Conservation (phyloP, 2,888 invertebrate genomes). For the Mayetiola destructor region DNA sequence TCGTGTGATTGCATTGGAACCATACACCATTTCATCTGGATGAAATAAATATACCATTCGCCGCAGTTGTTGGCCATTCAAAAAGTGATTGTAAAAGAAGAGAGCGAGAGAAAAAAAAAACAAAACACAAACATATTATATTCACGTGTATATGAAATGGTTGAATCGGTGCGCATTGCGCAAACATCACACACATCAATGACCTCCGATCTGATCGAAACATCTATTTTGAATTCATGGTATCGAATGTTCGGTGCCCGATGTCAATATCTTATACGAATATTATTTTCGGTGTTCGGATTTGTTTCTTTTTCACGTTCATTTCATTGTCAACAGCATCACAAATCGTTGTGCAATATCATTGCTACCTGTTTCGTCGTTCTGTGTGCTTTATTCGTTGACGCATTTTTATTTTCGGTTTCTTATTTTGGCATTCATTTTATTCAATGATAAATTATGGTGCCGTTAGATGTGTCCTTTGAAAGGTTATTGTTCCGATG, state of each 20-base stretch:
- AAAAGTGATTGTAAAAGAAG: background rate
- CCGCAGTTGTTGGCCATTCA: no score
- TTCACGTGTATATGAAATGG: no score
- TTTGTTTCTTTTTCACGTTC: background rate
- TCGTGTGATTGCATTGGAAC: background rate
- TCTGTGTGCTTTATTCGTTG: background rate
- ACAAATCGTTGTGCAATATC: background rate
- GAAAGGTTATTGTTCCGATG: background rate
- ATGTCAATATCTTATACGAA: background rate
- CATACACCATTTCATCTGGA: background rate
- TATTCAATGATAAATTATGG: conserved; percentile 2
- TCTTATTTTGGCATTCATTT: background rate
- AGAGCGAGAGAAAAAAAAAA: background rate
- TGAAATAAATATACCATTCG: no score
- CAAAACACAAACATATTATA: background rate
- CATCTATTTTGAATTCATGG: background rate
- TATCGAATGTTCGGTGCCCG: background rate
- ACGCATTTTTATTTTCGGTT: background rate
- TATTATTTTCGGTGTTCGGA: background rate
- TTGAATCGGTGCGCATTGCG: background rate
- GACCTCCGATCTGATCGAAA: conserved; percentile 6
- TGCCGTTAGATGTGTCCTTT: conserved; percentile 6
- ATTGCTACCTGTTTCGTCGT: conserved; percentile 5
- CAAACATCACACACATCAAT: background rate
- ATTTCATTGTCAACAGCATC: background rate